Evolutionary conservation across 2,888 invertebrate genomes (phyloP).

Genomic region (Dendrolimus pini): DNA sequence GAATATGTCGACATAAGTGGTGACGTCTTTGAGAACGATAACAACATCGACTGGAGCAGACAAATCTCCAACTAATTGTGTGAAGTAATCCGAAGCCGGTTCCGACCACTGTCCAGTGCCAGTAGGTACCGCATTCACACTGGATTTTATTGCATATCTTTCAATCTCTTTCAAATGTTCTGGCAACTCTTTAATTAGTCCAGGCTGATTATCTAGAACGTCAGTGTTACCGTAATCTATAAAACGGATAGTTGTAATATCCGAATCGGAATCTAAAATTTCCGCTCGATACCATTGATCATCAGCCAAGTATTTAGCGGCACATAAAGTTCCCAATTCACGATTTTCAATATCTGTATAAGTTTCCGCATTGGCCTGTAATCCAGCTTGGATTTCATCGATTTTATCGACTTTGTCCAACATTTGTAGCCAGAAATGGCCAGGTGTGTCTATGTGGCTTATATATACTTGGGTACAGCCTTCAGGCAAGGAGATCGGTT

Average conservation of each 20-base stretch:
- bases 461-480: conserved; percentile 74
- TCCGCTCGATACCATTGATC: conserved; percentile 95
- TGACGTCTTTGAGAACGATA: conserved; percentile 76
- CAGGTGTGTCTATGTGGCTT: conserved; percentile 85
- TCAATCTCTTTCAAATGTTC: conserved; percentile 74
- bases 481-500: conserved; percentile 44
- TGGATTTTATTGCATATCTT: conserved; percentile 78
- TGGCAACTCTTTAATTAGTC: conserved; percentile 78
- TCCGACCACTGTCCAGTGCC: conserved; percentile 81
- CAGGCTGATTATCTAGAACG: conserved; percentile 79
- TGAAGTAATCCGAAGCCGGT: conserved; percentile 76
- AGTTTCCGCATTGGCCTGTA: conserved; percentile 76
- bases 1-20: conserved; percentile 80
- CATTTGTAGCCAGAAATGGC: conserved; percentile 85
- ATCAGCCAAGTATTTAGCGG: conserved; percentile 89
- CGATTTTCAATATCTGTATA: conserved; percentile 74
- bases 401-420: conserved; percentile 74
- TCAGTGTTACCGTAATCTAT: conserved; percentile 89
- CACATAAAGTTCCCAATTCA: conserved; percentile 79
- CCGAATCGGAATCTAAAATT: conserved; percentile 86
- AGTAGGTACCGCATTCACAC: conserved; percentile 80
- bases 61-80: conserved; percentile 64
- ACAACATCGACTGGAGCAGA: conserved; percentile 67
- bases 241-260: conserved; percentile 85
- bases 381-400: conserved; percentile 77